These are phyloP conservation scores for Triops cancriformis DNA, from an alignment of 1,140 invertebrate genomes.

Conservation along the genomic window DNA sequence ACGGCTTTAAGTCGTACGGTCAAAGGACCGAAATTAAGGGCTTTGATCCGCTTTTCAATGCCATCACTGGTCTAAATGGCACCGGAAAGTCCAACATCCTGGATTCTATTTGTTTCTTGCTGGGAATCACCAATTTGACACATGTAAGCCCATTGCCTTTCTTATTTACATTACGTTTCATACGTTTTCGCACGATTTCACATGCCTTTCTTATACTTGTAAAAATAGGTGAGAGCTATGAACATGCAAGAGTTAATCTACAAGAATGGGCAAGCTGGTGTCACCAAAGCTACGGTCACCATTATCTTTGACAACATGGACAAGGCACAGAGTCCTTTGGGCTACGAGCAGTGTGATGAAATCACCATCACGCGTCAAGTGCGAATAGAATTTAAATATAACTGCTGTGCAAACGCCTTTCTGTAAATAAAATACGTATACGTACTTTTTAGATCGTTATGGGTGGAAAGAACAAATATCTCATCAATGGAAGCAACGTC, in stretches of 20 bases:
- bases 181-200: not conserved
- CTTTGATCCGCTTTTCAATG: conserved; percentile 94
- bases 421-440: no score
- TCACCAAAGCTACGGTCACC: conserved; percentile 92
- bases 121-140: conserved; percentile 88
- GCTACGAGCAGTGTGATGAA: conserved; percentile 86
- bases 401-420: no score
- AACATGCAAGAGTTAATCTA: conserved; percentile 92
- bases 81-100: conserved; percentile 98
- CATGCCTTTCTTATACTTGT: not conserved
- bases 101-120: conserved; percentile 94
- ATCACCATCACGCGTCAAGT: conserved; percentile 89
- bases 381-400: conserved; percentile 26
- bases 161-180: conserved; percentile 24
- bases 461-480: conserved; percentile 72
- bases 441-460: conserved; percentile 46
- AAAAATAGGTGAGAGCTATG: conserved; percentile 69
- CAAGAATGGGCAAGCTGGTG: conserved; percentile 92
- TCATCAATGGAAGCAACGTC: conserved; percentile 88
- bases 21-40: conserved; percentile 83
- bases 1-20: conserved; percentile 98
- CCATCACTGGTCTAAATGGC: conserved; percentile 96
- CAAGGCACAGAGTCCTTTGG: conserved; percentile 71
- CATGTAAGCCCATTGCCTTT: conserved; percentile 54
- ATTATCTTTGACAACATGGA: conserved; percentile 92